Evolutionary conservation across 2,888 invertebrate genomes (phyloP).

Genomic region (Tridacna gigas): DNA sequence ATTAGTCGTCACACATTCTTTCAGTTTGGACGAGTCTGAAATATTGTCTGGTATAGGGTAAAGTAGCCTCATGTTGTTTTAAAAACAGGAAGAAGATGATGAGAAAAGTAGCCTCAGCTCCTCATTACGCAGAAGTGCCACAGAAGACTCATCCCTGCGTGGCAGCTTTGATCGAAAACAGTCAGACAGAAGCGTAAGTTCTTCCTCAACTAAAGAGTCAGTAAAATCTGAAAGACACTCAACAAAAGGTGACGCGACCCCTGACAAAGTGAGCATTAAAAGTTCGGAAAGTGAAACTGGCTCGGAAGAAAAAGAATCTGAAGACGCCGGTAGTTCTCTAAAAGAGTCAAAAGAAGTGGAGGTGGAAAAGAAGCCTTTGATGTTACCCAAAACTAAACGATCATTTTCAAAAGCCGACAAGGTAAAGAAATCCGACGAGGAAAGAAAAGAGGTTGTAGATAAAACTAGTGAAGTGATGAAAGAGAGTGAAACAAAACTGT

Average conservation of each 20-base stretch:
- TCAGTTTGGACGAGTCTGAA: too few relatives aligned
- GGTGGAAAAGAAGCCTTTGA: conserved; percentile 36
- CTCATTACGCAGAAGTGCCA: conserved; percentile 11
- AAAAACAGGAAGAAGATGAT: conserved; percentile 22
- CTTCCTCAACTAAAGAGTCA: background rate
- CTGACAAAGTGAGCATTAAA: conserved; percentile 19
- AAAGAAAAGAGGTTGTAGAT: conserved; percentile 39
- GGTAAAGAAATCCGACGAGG: conserved; percentile 21
- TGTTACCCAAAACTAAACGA: conserved; percentile 28
- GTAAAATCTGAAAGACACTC: conserved; percentile 15
- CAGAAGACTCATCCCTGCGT: conserved; percentile 18
- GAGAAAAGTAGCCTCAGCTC: conserved; percentile 1
- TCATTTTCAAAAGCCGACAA: conserved; percentile 41
- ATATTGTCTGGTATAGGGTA: too few relatives aligned
- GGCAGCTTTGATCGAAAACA: conserved; percentile 22
- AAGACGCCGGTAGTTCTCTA: background rate
- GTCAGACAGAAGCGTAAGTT: background rate
- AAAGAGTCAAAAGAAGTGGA: conserved; percentile 9
- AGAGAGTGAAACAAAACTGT: conserved; percentile 25
- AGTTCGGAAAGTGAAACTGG: conserved; percentile 16
- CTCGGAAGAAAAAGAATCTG: conserved; percentile 15
- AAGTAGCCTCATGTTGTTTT: background rate
- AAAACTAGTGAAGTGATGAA: conserved; percentile 29
- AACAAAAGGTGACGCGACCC: conserved; percentile 11
- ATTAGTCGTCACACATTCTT: too few relatives aligned